phyloP scores from a whole-genome alignment of 2,797 vertebrate genomes.

The Chaetophractus vellerosus region DNA sequence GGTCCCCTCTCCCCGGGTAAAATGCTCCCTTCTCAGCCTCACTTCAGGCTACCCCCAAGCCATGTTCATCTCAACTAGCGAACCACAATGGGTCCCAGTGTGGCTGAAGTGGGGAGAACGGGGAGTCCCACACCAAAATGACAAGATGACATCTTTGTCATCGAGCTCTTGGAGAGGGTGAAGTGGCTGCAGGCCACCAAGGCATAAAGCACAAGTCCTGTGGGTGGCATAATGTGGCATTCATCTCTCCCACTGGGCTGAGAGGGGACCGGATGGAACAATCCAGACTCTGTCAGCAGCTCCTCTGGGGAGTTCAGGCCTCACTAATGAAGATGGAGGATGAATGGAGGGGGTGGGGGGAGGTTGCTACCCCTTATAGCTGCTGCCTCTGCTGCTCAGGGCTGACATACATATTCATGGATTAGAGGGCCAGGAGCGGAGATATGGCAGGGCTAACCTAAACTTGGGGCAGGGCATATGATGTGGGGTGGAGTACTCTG shows the following conservation, averaged over 20 bases:
- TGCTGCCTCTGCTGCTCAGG: background rate
- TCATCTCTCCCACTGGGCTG: constrained; percentile 57
- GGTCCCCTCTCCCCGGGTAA: background rate
- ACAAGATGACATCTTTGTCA: constrained; percentile 66
- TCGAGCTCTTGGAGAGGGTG: background rate
- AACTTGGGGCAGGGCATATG: background rate
- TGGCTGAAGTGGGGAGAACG: background rate
- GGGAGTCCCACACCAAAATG: background rate
- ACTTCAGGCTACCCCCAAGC: background rate
- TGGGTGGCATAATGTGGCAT: constrained; percentile 85
- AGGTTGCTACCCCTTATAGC: background rate
- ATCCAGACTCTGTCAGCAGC: constrained; percentile 63
- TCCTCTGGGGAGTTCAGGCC: constrained; percentile 64
- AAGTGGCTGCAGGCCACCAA: background rate
- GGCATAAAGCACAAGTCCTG: constrained; percentile 71
- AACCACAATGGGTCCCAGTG: constrained; percentile 69
- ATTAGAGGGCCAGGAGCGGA: background rate
- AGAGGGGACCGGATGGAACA: constrained; percentile 65
- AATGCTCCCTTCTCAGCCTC: background rate
- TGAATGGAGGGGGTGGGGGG: background rate
- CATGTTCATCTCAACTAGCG: background rate
- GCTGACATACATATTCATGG: constrained; percentile 66
- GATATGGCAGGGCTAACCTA: background rate
- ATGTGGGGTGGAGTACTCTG: background rate
- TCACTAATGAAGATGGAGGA: constrained; percentile 66